Evolutionary conservation across 1,140 invertebrate species (phyloP).

Genomic region (Berghia stephanieae): DNA sequence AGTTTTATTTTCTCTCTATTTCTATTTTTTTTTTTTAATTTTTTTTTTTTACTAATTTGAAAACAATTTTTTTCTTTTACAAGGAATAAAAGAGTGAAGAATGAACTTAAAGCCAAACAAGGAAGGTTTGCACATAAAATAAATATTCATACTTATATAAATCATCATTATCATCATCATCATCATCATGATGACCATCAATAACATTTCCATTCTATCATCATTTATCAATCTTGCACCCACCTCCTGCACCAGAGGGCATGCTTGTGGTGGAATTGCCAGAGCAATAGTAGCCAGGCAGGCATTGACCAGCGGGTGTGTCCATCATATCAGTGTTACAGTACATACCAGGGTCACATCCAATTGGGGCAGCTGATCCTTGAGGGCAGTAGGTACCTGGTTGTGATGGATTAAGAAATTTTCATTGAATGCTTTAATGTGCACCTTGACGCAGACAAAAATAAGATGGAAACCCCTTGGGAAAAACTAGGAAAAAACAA

Average conservation of each 20-base stretch:
- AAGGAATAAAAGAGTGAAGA: too few relatives aligned
- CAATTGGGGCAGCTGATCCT: constrained; percentile 49
- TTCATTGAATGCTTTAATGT: too few relatives aligned
- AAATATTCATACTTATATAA: not conserved
- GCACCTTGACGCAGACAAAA: too few relatives aligned
- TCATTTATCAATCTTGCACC: too few relatives aligned
- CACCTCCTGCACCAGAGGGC: constrained; percentile 56
- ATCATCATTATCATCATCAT: not conserved
- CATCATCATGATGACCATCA: not conserved
- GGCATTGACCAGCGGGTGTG: constrained; percentile 46
- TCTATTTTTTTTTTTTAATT: too few relatives aligned
- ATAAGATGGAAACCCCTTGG: too few relatives aligned
- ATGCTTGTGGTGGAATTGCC: constrained; percentile 52
- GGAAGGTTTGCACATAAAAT: too few relatives aligned
- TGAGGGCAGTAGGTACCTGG: constrained; percentile 55
- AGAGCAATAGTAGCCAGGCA: constrained; percentile 57
- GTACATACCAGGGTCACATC: constrained; percentile 58
- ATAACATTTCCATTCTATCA: constrained; percentile 18
- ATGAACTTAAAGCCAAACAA: too few relatives aligned
- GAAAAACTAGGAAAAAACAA: not conserved
- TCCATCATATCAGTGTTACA: constrained; percentile 54
- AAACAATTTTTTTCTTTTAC: too few relatives aligned
- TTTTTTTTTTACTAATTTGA: too few relatives aligned
- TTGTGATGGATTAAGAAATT: too few relatives aligned
- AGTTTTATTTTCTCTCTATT: too few relatives aligned